These are phyloP conservation scores for Camelus dromedarius DNA, from an alignment of 2,113 vertebrate species.

Conservation along the genomic window DNA sequence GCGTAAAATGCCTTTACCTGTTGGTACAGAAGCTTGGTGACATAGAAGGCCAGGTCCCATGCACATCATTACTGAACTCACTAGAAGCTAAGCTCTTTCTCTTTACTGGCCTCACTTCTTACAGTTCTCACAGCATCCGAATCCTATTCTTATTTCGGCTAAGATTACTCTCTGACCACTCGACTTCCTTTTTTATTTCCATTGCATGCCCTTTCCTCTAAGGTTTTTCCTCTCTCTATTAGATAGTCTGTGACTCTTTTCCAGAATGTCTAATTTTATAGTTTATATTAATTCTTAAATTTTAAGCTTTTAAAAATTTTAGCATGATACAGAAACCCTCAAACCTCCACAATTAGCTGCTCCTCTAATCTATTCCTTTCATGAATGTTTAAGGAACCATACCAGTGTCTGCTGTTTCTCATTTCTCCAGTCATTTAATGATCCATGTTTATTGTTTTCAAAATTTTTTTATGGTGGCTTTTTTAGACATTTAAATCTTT, in stretches of 20 bases:
- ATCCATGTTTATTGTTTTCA: background rate
- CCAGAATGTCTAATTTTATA: background rate
- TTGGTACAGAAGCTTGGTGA: background rate
- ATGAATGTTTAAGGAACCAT: background rate
- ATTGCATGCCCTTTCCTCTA: background rate
- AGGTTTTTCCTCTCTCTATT: background rate
- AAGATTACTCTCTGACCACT: background rate
- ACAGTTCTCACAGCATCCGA: background rate
- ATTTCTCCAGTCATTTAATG: background rate
- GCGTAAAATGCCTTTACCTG: background rate
- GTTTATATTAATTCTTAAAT: background rate
- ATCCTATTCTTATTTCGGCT: background rate
- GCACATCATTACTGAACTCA: background rate
- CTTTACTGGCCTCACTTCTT: background rate
- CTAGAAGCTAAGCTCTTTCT: background rate
- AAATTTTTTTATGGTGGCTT: background rate
- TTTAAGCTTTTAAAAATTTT: background rate
- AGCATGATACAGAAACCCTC: background rate
- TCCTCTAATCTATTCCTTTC: background rate
- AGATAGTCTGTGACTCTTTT: background rate
- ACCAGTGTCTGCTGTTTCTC: background rate
- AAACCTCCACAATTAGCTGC: background rate
- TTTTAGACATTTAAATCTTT: constrained; percentile 42
- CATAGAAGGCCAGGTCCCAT: background rate
- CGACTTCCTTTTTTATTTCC: background rate